Percentiles rank a stretch among this genome's conserved stretches.
These are phyloP conservation scores for Vultur gryphus DNA, from an alignment of 2,797 vertebrate genomes.

Conservation along the genomic window DNA sequence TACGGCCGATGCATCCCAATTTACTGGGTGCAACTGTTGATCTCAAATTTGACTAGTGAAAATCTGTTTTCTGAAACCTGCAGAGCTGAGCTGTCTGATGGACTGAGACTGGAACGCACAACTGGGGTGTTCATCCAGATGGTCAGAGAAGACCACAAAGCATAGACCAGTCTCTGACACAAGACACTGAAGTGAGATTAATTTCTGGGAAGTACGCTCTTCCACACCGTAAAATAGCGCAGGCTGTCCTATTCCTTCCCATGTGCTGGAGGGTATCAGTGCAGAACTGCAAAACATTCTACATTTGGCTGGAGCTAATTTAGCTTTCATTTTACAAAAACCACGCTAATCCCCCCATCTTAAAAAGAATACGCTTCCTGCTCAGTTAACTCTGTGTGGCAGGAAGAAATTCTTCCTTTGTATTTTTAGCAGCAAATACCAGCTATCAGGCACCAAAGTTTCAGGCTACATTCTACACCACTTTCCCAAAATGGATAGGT, in stretches of 20 bases:
- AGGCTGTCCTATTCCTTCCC: constrained; percentile 10
- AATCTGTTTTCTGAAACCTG: neutral
- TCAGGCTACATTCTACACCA: neutral
- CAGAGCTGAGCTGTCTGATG: neutral
- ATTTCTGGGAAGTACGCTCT: neutral
- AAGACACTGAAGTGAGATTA: neutral
- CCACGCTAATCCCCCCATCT: constrained; percentile 21
- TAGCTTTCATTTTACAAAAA: constrained; percentile 32
- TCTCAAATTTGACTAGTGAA: neutral
- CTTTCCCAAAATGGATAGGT: neutral
- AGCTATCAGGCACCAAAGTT: constrained; percentile 26
- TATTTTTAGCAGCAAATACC: constrained; percentile 21
- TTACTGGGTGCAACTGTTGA: neutral
- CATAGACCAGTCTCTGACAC: neutral
- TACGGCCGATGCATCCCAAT: neutral
- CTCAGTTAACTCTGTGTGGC: constrained; percentile 34
- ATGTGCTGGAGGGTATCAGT: neutral
- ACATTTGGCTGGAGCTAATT: constrained; percentile 24
- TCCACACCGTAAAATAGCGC: neutral
- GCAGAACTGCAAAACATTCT: constrained; percentile 1
- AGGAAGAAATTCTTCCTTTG: constrained; percentile 44
- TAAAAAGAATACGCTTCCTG: constrained; percentile 13
- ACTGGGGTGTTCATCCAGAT: neutral
- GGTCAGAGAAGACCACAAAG: neutral
- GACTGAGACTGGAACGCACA: neutral